Conservation (phyloP, 2,888 invertebrate species). For the Amiota mariae region DNA sequence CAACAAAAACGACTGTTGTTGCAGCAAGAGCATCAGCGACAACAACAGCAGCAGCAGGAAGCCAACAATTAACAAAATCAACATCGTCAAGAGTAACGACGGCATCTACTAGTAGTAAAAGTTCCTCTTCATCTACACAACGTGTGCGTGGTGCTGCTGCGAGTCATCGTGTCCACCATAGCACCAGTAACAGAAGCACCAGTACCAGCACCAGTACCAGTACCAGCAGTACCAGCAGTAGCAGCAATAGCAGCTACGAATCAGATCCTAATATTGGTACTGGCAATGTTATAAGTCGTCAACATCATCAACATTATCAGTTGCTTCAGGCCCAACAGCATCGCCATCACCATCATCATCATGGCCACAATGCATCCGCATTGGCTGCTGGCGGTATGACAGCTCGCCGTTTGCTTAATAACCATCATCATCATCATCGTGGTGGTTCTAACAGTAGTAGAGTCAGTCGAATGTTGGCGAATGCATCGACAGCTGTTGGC, state of each 20-base stretch:
- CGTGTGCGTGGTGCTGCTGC: neutral
- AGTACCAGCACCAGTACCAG: too few relatives aligned
- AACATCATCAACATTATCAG: slow-evolving; percentile 31
- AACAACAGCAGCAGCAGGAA: neutral
- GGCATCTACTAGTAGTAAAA: neutral
- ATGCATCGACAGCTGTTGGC: slow-evolving; percentile 16
- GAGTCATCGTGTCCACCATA: slow-evolving; percentile 21
- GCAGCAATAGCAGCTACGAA: too few relatives aligned
- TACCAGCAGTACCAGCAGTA: too few relatives aligned
- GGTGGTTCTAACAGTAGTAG: neutral
- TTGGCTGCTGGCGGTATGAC: slow-evolving; percentile 48
- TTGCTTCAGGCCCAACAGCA: slow-evolving; percentile 37
- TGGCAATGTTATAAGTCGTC: neutral
- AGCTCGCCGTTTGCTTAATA: slow-evolving; percentile 45
- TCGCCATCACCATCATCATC: slow-evolving; percentile 50
- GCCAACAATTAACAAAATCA: neutral
- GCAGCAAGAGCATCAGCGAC: slow-evolving; percentile 35
- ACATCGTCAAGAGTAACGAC: neutral
- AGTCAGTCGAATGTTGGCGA: slow-evolving; percentile 27
- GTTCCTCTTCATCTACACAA: neutral
- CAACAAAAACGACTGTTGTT: slow-evolving; percentile 22
- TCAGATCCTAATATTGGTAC: slow-evolving; percentile 25
- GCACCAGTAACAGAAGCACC: too few relatives aligned
- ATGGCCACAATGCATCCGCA: slow-evolving; percentile 53
- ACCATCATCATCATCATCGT: slow-evolving; percentile 15